These are phyloP conservation scores for Hybos culiciformis DNA, from an alignment of 2,888 invertebrate genomes.

Conservation along the genomic window DNA sequence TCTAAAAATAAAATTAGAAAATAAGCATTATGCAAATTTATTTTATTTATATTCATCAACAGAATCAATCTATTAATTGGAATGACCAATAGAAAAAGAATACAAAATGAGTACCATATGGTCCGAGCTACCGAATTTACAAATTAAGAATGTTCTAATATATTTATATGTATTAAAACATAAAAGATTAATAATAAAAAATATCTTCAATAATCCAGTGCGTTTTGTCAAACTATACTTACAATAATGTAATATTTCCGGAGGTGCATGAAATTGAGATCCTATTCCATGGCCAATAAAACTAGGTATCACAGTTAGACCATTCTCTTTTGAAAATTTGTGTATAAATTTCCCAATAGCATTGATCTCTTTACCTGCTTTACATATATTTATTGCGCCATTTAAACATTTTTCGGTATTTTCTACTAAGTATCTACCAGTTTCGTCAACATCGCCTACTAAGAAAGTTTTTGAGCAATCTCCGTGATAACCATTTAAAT, in stretches of 20 bases:
- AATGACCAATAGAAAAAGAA: too few relatives aligned
- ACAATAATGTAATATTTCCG: conserved; percentile 78
- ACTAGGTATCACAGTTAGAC: conserved; percentile 57
- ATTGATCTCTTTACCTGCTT: conserved; percentile 44
- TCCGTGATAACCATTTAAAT: conserved; percentile 72
- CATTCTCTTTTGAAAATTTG: conserved; percentile 44
- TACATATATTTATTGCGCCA: conserved; percentile 46
- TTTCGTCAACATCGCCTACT: conserved; percentile 69
- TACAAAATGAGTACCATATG: too few relatives aligned
- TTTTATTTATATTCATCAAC: too few relatives aligned
- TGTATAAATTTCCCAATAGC: conserved; percentile 52
- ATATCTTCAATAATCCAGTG: too few relatives aligned
- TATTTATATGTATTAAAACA: too few relatives aligned
- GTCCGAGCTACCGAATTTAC: too few relatives aligned
- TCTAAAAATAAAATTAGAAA: conserved; percentile 31
- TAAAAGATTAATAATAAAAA: too few relatives aligned
- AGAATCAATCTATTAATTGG: too few relatives aligned
- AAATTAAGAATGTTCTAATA: too few relatives aligned
- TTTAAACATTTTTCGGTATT: conserved; percentile 58
- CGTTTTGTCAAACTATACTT: conserved; percentile 31
- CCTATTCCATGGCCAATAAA: conserved; percentile 92
- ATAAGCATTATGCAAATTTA: too few relatives aligned
- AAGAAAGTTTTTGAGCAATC: conserved; percentile 80
- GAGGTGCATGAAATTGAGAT: conserved; percentile 80
- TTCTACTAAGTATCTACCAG: conserved; percentile 52